Percentiles rank a stretch among this genome's conserved stretches.
Evolutionary conservation across 2,113 vertebrate genomes (phyloP).

Genomic region (Hippocampus guttulatus): DNA sequence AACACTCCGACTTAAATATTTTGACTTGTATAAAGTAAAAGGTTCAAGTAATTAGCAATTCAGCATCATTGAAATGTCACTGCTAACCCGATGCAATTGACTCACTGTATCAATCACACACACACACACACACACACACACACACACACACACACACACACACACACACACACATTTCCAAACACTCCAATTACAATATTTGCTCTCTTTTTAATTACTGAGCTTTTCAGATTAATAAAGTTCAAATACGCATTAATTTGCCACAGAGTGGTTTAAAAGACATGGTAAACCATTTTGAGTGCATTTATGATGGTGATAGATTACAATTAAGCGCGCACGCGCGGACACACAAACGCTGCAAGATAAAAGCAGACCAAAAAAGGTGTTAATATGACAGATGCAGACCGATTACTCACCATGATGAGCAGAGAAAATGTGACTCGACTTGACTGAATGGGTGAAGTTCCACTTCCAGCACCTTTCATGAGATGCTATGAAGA

Average conservation of each 20-base stretch:
- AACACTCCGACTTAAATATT: not conserved
- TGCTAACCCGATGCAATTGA: not conserved
- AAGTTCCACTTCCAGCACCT: constrained; percentile 60
- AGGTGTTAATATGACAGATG: constrained; percentile 30
- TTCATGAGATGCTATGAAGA: constrained; percentile 48
- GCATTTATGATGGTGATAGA: not conserved
- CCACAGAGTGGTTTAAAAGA: not conserved
- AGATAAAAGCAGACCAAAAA: constrained; percentile 20
- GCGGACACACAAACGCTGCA: constrained; percentile 24
- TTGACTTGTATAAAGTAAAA: not conserved
- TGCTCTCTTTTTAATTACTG: not conserved
- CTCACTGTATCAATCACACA: not conserved
- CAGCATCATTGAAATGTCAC: not conserved
- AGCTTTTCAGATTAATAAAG: not conserved
- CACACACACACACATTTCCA: not conserved
- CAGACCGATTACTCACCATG: constrained; percentile 69
- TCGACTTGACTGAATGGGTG: constrained; percentile 64
- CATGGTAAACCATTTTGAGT: not conserved
- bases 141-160: too few species aligned
- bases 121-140: too few species aligned
- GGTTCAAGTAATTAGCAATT: not conserved
- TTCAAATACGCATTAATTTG: not conserved
- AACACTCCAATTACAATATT: not conserved
- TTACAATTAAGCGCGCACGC: not conserved
- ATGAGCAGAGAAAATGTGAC: constrained; percentile 64